Conservation (phyloP, 2,888 invertebrate species). For the Sarcophaga variegata region DNA sequence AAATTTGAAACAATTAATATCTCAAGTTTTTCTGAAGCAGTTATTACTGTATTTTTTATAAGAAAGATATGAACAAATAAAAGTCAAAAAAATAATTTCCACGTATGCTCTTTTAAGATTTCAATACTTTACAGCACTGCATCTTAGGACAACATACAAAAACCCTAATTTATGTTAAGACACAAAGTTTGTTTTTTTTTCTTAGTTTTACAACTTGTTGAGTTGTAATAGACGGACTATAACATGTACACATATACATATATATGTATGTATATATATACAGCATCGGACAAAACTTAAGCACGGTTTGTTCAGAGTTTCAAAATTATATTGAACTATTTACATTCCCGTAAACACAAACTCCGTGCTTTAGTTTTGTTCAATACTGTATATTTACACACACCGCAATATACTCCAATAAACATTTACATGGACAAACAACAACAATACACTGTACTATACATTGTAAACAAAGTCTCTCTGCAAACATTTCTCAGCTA, state of each 20-base stretch:
- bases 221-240: conserved; percentile 35
- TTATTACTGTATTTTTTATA: too few relatives aligned
- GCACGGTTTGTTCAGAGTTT: too few relatives aligned
- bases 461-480: too few relatives aligned
- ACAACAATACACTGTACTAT: too few relatives aligned
- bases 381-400: not conserved
- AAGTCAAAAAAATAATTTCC: not conserved
- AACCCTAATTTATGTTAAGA: conserved; percentile 14
- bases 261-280: too few relatives aligned
- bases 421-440: conserved; percentile 13
- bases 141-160: not conserved
- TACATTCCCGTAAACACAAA: too few relatives aligned
- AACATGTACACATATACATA: conserved; percentile 4
- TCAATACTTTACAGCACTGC: not conserved
- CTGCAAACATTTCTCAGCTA: not conserved
- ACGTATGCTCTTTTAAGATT: not conserved
- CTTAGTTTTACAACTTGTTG: conserved; percentile 53
- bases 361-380: too few relatives aligned
- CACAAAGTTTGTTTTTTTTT: conserved; percentile 10
- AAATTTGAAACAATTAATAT: too few relatives aligned
- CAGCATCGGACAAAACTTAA: too few relatives aligned
- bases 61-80: not conserved
- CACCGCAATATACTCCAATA: not conserved
- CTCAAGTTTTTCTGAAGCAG: too few relatives aligned
- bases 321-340: too few relatives aligned